phyloP scores from a whole-genome alignment of 2,113 vertebrate genomes.

The Lophura nycthemera region DNA sequence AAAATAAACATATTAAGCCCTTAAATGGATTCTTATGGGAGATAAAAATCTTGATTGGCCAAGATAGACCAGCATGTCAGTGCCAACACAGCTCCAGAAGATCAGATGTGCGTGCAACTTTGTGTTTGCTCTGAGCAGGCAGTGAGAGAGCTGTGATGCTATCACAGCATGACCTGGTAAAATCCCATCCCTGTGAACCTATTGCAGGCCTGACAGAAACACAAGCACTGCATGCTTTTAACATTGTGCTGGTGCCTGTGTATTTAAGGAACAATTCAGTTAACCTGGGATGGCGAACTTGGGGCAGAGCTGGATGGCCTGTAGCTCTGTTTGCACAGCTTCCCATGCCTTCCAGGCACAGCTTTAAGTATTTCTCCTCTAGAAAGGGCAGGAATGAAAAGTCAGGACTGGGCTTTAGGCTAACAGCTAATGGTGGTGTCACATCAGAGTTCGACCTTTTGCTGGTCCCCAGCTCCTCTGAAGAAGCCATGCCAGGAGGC shows the following conservation, averaged over 20 bases:
- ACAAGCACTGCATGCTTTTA: neutral
- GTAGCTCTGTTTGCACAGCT: neutral
- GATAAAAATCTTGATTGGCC: neutral
- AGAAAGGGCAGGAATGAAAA: neutral
- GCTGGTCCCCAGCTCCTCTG: neutral
- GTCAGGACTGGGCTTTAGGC: neutral
- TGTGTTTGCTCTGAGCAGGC: neutral
- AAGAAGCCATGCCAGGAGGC: neutral
- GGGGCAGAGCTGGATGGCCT: neutral
- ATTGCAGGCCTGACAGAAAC: neutral
- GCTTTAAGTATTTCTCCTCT: neutral
- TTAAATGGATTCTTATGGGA: neutral
- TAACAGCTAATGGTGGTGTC: neutral
- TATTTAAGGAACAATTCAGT: neutral
- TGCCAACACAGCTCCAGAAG: neutral
- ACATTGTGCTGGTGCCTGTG: neutral
- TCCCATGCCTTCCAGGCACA: neutral
- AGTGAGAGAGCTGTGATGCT: neutral
- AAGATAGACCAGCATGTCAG: neutral
- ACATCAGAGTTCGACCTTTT: neutral
- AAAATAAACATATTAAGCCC: neutral
- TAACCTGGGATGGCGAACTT: neutral
- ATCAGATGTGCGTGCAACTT: neutral
- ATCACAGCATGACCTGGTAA: fast-evolving
- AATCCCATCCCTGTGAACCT: neutral